These are phyloP conservation scores for Colossoma macropomum DNA, from an alignment of 2,113 vertebrate species.

Conservation along the genomic window DNA sequence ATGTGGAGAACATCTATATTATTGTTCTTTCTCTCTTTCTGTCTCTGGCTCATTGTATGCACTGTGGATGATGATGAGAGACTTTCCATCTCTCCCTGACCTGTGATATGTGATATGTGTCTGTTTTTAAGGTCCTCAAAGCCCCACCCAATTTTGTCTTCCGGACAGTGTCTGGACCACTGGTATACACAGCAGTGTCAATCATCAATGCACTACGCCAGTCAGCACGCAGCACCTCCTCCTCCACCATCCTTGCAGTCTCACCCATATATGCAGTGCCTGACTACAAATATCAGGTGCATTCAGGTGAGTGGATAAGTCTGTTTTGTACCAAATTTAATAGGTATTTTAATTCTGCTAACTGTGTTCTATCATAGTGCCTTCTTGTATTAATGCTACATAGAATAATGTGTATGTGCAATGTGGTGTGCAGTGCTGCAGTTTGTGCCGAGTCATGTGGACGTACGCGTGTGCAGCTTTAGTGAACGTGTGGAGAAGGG, in stretches of 20 bases:
- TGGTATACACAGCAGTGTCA: constrained; percentile 89
- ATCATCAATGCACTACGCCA: constrained; percentile 87
- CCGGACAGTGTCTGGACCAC: constrained; percentile 87
- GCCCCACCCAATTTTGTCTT: constrained; percentile 87
- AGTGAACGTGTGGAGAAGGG: constrained; percentile 89
- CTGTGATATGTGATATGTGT: not conserved
- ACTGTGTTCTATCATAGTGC: not conserved
- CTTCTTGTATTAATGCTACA: not conserved
- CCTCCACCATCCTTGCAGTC: constrained; percentile 78
- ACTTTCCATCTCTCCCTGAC: not conserved
- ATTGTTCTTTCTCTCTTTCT: not conserved
- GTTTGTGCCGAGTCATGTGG: constrained; percentile 89
- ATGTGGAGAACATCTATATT: not conserved
- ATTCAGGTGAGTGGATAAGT: constrained; percentile 79
- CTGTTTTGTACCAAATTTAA: not conserved
- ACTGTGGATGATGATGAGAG: not conserved
- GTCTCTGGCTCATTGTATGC: not conserved
- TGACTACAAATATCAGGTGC: constrained; percentile 85
- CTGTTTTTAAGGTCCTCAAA: constrained; percentile 84
- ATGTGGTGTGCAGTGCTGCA: constrained; percentile 80
- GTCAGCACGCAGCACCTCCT: constrained; percentile 70
- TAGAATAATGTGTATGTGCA: not conserved
- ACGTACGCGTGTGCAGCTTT: constrained; percentile 90
- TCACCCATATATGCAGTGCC: constrained; percentile 81
- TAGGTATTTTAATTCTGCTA: not conserved